These are phyloP conservation scores for Bombus consobrinus DNA, from an alignment of 1,140 invertebrate species.

Conservation along the genomic window DNA sequence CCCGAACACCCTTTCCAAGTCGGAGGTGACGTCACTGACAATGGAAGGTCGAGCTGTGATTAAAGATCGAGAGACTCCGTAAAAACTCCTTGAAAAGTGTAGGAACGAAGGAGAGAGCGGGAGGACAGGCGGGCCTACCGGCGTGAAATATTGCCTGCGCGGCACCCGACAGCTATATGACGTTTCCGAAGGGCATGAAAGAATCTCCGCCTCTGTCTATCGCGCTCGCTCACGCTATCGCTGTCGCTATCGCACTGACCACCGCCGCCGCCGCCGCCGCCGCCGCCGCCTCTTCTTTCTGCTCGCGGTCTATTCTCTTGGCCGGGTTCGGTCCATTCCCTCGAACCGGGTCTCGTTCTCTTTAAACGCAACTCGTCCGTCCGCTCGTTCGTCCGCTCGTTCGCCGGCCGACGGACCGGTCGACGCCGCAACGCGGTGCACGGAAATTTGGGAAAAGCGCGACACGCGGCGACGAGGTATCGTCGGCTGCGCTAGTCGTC, in stretches of 20 bases:
- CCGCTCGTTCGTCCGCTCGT: neutral
- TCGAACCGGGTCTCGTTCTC: neutral
- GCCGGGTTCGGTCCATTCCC: neutral
- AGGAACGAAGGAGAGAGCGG: constrained; percentile 53
- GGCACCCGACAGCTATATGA: constrained; percentile 79
- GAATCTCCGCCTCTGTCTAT: constrained; percentile 65
- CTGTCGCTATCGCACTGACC: neutral
- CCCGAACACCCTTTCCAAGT: constrained; percentile 73
- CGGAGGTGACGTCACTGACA: constrained; percentile 81
- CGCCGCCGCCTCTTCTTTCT: constrained; percentile 4
- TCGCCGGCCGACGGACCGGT: too few species aligned
- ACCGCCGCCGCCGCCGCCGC: neutral
- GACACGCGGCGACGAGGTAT: too few species aligned
- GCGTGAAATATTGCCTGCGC: constrained; percentile 72
- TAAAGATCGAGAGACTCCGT: constrained; percentile 81
- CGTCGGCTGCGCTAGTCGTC: too few species aligned
- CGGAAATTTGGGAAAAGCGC: too few species aligned
- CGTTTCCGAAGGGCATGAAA: constrained; percentile 79
- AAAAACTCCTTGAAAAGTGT: constrained; percentile 80
- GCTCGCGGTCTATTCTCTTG: neutral
- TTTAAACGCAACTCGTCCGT: neutral
- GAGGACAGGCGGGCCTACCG: constrained; percentile 62
- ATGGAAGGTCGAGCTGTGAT: constrained; percentile 82
- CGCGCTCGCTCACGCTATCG: neutral
- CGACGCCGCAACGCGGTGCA: neutral